Evolutionary conservation across 2,797 vertebrate species (phyloP).

Genomic region (Saguinus oedipus): DNA sequence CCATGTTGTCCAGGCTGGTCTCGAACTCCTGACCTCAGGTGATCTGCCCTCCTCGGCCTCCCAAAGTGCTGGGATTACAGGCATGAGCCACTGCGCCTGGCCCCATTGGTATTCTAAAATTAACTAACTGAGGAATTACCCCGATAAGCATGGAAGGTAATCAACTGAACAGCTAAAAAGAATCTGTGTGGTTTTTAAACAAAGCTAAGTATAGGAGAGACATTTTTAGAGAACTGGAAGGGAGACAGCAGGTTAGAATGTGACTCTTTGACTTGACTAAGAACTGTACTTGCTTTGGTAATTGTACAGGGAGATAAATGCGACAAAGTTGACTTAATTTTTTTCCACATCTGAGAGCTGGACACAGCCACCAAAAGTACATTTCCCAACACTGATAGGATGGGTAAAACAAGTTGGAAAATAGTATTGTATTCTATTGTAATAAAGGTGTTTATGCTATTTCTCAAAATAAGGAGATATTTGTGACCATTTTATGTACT

Average conservation of each 20-base stretch:
- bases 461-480: constrained; percentile 31
- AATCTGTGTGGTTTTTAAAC: not conserved
- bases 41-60: too few species aligned
- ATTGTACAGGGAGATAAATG: constrained; percentile 6
- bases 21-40: too few species aligned
- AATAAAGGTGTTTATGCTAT: constrained; percentile 27
- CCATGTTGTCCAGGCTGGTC: too few species aligned
- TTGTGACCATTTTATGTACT: not conserved
- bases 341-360: not conserved
- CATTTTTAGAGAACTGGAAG: not conserved
- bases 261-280: not conserved
- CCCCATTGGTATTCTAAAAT: not conserved
- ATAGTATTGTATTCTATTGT: not conserved
- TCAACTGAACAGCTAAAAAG: not conserved
- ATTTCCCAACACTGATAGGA: constrained; percentile 2
- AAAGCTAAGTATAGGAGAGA: not conserved
- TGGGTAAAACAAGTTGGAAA: constrained; percentile 6
- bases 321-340: not conserved
- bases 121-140: not conserved
- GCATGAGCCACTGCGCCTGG: too few species aligned
- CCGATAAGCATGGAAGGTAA: not conserved
- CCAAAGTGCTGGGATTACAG: too few species aligned
- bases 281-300: not conserved
- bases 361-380: not conserved
- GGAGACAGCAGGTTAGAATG: not conserved